Base-by-base conservation (phyloP, 2,888 invertebrate species). In the Netelia melanura region DNA sequence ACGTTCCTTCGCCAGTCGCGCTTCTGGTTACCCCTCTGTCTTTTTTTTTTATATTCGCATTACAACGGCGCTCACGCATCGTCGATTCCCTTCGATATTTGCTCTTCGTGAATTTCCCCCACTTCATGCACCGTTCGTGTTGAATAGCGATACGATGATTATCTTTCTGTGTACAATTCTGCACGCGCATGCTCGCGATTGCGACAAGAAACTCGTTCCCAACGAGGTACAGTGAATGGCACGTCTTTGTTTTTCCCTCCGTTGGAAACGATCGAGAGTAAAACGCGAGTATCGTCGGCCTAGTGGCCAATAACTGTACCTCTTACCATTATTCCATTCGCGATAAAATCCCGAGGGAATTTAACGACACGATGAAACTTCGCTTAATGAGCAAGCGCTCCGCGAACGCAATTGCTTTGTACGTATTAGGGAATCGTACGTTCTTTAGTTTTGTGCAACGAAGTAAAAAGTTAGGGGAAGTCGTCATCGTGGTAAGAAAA, bases 321-420 rank as follows among this genome's bases (percentile, higher is more conserved):
- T 9, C 58, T 8, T n/a, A 2, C 17, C 58, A 0, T 54, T 23
- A 2, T 9, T 58, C n/a, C 21, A 58, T 48, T 74, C 72, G 72
- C 61, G 64, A 80, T 67, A 71, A 58, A 56, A 64, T 72, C 25
- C 56, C 21, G 25, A 52, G 48, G 10, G 68, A 77, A 81, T 68
- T 74, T 67, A 61, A 52, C 52, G 61, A 62, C 21, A 48, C 38
- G 68, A 75, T 43, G 38, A 75, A 75, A 68, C 75, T 67, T 68
- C 14, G 52, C 52, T n/a, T 62, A 81, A 81, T 74, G 81, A 81
- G 81, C 61, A 44, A 52, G 58, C 81, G 38, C 61, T 14, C 56
- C 17, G 44, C 68, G 23, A 11, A 48, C 52, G 23, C 23, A 58
- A 61, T 58, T 10, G 23, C 38, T 21, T 68, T 52, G 48, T 62